Conservation (phyloP, 2,888 invertebrate genomes). For the Spodoptera littoralis region DNA sequence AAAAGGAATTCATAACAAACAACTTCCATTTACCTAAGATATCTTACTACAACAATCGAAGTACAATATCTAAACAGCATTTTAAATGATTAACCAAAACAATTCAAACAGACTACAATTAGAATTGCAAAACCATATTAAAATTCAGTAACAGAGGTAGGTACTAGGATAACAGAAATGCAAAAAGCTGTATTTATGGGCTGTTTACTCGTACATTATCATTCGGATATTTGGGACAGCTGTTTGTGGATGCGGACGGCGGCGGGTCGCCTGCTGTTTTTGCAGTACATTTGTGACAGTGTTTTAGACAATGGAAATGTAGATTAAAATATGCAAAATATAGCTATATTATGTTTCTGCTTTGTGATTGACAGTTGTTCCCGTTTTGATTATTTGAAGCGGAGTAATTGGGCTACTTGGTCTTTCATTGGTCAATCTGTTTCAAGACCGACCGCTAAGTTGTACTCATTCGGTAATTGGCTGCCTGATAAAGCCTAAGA, state of each 20-base stretch:
- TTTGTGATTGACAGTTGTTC: neutral
- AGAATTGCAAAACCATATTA: slow-evolving; percentile 44
- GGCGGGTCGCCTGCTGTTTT: slow-evolving; percentile 12
- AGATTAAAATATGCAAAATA: neutral
- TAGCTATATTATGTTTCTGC: neutral
- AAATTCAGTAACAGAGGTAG: slow-evolving; percentile 40
- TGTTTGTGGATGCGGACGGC: slow-evolving; percentile 26
- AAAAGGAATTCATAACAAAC: too few species aligned
- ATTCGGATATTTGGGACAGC: slow-evolving; percentile 31
- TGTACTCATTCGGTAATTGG: too few species aligned
- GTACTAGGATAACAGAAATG: slow-evolving; percentile 20
- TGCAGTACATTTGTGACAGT: slow-evolving; percentile 12
- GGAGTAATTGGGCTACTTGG: too few species aligned
- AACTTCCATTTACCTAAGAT: too few species aligned
- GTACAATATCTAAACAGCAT: neutral
- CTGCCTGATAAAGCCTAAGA: too few species aligned
- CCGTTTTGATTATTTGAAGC: too few species aligned
- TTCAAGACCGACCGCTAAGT: too few species aligned
- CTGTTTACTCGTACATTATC: slow-evolving; percentile 27
- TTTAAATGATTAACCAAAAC: slow-evolving; percentile 12
- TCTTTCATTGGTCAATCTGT: too few species aligned
- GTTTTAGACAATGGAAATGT: neutral
- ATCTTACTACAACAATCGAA: too few species aligned
- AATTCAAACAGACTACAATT: slow-evolving; percentile 25
- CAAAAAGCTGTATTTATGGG: slow-evolving; percentile 32